Conservation (phyloP, 37 sponge, comb jelly and placozoan genomes). For the Ianthella basta region DNA sequence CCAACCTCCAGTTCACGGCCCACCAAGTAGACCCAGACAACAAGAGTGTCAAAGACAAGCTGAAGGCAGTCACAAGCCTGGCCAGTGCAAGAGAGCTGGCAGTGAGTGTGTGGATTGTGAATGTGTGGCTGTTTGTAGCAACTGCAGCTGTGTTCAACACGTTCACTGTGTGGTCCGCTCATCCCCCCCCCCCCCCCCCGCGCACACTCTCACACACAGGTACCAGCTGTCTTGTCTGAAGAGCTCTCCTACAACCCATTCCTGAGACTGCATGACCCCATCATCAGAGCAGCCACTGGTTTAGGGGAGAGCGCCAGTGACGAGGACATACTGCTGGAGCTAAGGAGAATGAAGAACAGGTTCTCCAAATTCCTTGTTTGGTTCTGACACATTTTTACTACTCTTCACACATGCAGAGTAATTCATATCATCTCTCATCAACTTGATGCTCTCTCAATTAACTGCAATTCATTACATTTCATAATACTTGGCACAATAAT, state of each 20-base stretch:
- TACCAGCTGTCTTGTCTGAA: constrained; percentile 68
- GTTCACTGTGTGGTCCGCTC: not conserved
- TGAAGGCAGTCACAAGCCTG: not conserved
- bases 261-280: constrained; percentile 19
- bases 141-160: not conserved
- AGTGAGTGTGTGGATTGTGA: not conserved
- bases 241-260: constrained; percentile 75
- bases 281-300: not conserved
- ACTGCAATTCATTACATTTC: too few species aligned
- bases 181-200: too few species aligned
- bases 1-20: constrained; percentile 54
- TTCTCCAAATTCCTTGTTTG: not conserved
- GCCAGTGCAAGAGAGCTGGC: constrained; percentile 6
- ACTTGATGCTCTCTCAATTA: too few species aligned
- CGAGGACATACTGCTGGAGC: not conserved
- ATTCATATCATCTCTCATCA: too few species aligned
- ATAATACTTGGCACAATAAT: too few species aligned
- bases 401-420: too few species aligned
- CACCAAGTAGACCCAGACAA: constrained; percentile 39
- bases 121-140: not conserved
- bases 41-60: constrained; percentile 36
- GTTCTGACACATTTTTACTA: not conserved
- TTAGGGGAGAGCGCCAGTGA: not conserved
- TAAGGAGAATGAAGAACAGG: constrained; percentile 7
- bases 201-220: constrained; percentile 21